Base-by-base conservation (phyloP, 2,113 vertebrate species). In the Myocastor coypus region DNA sequence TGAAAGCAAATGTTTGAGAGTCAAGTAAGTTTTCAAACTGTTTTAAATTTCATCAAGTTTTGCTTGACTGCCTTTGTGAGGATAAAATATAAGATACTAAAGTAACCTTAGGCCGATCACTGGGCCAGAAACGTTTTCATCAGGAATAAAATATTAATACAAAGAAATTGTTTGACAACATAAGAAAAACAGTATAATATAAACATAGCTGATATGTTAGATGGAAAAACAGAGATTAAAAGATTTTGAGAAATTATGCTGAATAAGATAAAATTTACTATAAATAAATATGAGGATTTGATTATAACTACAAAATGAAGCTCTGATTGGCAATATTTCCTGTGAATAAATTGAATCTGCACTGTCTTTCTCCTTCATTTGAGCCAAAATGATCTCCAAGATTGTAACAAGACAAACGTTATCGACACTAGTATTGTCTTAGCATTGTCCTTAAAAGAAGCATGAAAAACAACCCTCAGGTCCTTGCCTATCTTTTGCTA, bases 31-130 rank as follows among this genome's bases (percentile, higher is more conserved):
- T 94, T 94, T 96, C 89, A 77, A 95, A 94, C 34, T 95, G 34
- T 82, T 89, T 87, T 77, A 93, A 69, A 34, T 73, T 96, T 96
- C 90, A 94, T 68, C 87, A 89, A 77, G 46, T 89, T 97, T 97
- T 89, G 7, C 11, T 40, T 87, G 37, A 91, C 57, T 85, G n/a
- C 37, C 46, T 87, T 93, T 95, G n/a, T 71, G 69, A 82, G 19
- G 42, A 64, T 83, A 87, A 96, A 90, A 66, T 88, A 77, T 19
- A 91, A 78, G 34, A 81, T 90, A n/a, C 73, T 71, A 69, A 10
- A 3, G 12, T 78, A 92, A 91, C 13, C 5, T 84, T 90, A 93
- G 86, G 71, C 37, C 83, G 68, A 91, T 30, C 28, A 84, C 69
- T 82, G 34, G 84, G 93, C 59, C 1, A 0, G 84, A 96, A 92